phyloP scores from a whole-genome alignment of 2,797 vertebrate genomes.

The Gephyroberyx darwinii region DNA sequence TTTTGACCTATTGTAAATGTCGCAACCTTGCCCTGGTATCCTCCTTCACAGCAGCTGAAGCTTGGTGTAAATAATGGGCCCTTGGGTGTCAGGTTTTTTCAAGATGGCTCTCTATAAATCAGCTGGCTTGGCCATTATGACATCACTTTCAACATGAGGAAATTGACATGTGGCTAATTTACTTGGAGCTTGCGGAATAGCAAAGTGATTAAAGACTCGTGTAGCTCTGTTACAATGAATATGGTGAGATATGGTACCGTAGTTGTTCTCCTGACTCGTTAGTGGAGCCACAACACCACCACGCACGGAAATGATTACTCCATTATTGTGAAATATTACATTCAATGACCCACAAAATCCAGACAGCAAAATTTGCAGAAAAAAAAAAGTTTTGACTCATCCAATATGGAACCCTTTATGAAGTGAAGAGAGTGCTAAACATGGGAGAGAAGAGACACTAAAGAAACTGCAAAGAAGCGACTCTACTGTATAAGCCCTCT shows the following conservation, averaged over 20 bases:
- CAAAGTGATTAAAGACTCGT: conserved; percentile 48
- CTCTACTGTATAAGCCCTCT: conserved; percentile 61
- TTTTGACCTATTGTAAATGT: conserved; percentile 88
- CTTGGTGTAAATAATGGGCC: conserved; percentile 79
- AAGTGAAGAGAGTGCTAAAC: conserved; percentile 47
- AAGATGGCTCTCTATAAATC: conserved; percentile 83
- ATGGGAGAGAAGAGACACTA: conserved; percentile 40
- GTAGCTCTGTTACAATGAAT: conserved; percentile 31
- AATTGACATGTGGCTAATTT: conserved; percentile 80
- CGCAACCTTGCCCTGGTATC: conserved; percentile 79
- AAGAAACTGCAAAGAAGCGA: conserved; percentile 40
- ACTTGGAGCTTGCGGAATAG: conserved; percentile 64
- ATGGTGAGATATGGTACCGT: conserved; percentile 2
- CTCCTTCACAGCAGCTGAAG: conserved; percentile 51
- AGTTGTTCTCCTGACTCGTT: conserved; percentile 10
- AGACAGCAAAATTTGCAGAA: background rate
- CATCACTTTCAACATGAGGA: conserved; percentile 80
- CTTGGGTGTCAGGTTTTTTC: conserved; percentile 73
- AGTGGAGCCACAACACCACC: conserved; percentile 6
- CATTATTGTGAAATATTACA: conserved; percentile 19
- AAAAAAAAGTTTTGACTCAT: conserved; percentile 47
- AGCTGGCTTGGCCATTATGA: conserved; percentile 72
- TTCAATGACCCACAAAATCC: background rate
- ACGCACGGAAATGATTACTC: conserved; percentile 17
- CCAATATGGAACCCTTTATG: conserved; percentile 36